A percentile compares a stretch with the other conserved stretches of the same genome.
phyloP scores from a whole-genome alignment of 2,888 invertebrate species.

The Tribolium freemani region DNA sequence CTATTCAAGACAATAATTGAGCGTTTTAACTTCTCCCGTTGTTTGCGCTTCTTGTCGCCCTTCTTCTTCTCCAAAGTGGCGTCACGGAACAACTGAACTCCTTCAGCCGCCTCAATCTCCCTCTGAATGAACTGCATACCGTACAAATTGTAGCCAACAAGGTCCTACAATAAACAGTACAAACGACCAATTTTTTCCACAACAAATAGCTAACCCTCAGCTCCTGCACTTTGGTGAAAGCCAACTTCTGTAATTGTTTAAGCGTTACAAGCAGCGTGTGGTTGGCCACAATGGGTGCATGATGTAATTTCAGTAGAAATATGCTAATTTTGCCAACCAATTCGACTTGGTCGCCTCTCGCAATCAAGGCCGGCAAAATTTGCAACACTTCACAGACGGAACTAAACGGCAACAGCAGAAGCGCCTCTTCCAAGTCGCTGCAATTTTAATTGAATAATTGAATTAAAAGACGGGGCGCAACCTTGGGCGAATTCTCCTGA shows the following conservation, averaged over 20 bases:
- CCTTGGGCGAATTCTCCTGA: slow-evolving; percentile 87
- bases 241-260: slow-evolving; percentile 74
- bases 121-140: slow-evolving; percentile 83
- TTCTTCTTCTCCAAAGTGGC: slow-evolving; percentile 76
- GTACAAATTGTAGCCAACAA: slow-evolving; percentile 88
- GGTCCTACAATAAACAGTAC: slow-evolving; percentile 74
- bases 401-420: slow-evolving; percentile 88
- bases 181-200: not conserved
- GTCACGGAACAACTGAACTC: slow-evolving; percentile 84
- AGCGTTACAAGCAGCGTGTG: slow-evolving; percentile 77
- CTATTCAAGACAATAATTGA: slow-evolving; percentile 67
- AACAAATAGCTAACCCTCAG: slow-evolving; percentile 71
- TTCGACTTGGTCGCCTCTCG: slow-evolving; percentile 81
- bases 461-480: slow-evolving; percentile 59
- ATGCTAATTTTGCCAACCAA: slow-evolving; percentile 81
- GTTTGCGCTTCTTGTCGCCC: slow-evolving; percentile 75
- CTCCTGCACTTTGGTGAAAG: slow-evolving; percentile 72
- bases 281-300: slow-evolving; percentile 83
- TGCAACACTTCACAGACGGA: slow-evolving; percentile 84
- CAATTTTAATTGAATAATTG: slow-evolving; percentile 52
- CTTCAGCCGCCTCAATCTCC: slow-evolving; percentile 81
- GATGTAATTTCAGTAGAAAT: slow-evolving; percentile 83
- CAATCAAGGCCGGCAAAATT: slow-evolving; percentile 78
- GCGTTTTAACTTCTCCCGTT: slow-evolving; percentile 77
- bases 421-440: slow-evolving; percentile 92